Evolutionary conservation across 2,888 invertebrate genomes (phyloP), one percentile per base, ranked within the genome.

Genomic region (Netelia fuscicornis): DNA sequence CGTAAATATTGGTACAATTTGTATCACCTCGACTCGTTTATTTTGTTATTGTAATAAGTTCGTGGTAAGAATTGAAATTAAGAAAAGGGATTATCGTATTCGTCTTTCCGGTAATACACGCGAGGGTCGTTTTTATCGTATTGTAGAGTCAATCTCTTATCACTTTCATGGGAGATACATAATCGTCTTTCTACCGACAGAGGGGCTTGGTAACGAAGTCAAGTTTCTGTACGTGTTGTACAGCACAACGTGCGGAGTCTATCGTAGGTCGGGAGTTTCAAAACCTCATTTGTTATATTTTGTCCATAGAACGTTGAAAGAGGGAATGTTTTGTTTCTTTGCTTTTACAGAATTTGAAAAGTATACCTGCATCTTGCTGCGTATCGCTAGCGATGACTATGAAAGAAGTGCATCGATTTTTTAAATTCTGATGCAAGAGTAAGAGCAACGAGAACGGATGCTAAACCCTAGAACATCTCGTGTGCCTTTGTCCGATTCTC

Each of bases 111-210:
- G 37, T 37, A 37, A 9, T 17, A 48, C 25, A 44, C 11, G n/a
- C 52, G 20, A 37, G 9, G 48, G 52, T 9, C 48, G 60, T 23
- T 78, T 58, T 70, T 78, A 78, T 78, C 78, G 44, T 70, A 17
- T n/a, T 30, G 3, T 30, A 78, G n/a, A 8, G 76, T 56, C 54
- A 37, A 62, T 78, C 68, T 48, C 78, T 78, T 78, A 78, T 78
- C 68, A 52, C 23, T n/a, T 13, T 58, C 30, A 48, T 68, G 13
- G 30, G 52, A 37, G 48, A 60, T 42, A 60, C 20, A 54, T 17
- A 65, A 75, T n/a, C 23, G 42, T 68, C 67, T 68, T 77, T n/a
- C 67, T 23, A 68, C 60, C 44, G 56, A 56, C 3, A 44, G 11
- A 17, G 17, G 42, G 17, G 20, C 44, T 25, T 62, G 11, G 25